phyloP scores from a whole-genome alignment of 2,113 vertebrate species.

The Willisornis vidua region DNA sequence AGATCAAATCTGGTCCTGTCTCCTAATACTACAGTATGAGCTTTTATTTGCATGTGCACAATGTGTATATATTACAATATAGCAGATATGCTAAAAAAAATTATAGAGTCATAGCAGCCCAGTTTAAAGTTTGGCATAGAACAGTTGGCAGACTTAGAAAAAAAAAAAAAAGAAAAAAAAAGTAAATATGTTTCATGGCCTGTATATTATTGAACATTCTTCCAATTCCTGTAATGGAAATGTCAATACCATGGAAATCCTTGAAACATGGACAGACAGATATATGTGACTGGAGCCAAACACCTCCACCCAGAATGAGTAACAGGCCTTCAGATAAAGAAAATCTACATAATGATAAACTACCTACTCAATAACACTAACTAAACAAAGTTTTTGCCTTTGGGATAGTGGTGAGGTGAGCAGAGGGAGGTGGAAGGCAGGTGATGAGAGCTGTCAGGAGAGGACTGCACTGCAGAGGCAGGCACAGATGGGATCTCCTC shows the following conservation, averaged over 20 bases:
- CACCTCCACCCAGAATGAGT: constrained; percentile 37
- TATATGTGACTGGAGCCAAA: constrained; percentile 62
- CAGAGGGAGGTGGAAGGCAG: neutral
- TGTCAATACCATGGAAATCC: constrained; percentile 68
- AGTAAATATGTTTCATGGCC: constrained; percentile 60
- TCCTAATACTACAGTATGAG: neutral
- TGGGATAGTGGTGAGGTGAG: neutral
- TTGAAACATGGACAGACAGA: constrained; percentile 63
- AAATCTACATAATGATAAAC: constrained; percentile 9
- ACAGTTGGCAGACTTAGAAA: constrained; percentile 37
- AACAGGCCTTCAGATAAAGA: constrained; percentile 10
- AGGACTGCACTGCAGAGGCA: neutral
- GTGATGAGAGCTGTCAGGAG: neutral
- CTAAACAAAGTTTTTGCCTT: neutral
- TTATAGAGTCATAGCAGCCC: constrained; percentile 8
- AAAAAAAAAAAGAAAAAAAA: neutral
- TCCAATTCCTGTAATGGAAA: constrained; percentile 69
- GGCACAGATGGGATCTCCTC: neutral
- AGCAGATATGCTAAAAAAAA: neutral
- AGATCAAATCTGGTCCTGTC: constrained; percentile 49
- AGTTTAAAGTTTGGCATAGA: constrained; percentile 64
- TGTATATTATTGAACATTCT: constrained; percentile 65
- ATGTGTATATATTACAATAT: neutral
- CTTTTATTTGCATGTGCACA: neutral
- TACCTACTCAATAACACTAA: neutral